Evolutionary conservation across 2,888 invertebrate species (phyloP), one percentile per base, ranked within the genome.

Genomic region (Biston stratarius): DNA sequence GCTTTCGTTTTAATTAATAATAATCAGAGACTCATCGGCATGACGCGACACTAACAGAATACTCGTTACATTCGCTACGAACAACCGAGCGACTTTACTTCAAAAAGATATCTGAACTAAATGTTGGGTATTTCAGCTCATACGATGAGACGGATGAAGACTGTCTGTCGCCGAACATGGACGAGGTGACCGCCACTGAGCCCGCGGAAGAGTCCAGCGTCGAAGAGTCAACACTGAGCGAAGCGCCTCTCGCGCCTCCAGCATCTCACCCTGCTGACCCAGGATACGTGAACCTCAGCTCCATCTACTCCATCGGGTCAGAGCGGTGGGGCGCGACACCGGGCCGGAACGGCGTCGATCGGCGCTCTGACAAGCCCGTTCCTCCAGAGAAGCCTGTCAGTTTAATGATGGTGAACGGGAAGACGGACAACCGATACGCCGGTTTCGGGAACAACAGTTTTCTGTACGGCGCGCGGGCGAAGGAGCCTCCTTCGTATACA

Each of bases 141-240:
- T 95, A 95, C 95, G 96, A 96, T 95, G 95, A 96, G 86, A 95
- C 95, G 51, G 95, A 95, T 76, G 96, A 96, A 70, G 96, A 96
- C 83, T 94, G 95, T 74, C 92, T 96, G 71, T 96, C 96, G 69
- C 96, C 96, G 73, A 96, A 96, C 83, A 81, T 96, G 79, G 96
- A 96, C 82, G 95, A 95, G 69, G 94, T 95, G 74, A 90, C 95
- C 71, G 94, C 85, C 77, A 91, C 91, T 2, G 94, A 94, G 71
- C 88, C 84, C 33, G 79, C 91, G 45, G 94, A 94, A 55, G 94
- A 94, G 74, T 91, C 94, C 24, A 93, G 92, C 77, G 87, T 92
- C 48, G 92, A 92, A 71, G 94, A 93, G 70, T 89, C 89, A 9
- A 90, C 91, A 10, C 77, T 90, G 33, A 92, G 93, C 76, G 93